These are phyloP conservation scores for Okamejei kenojei DNA, from an alignment of 2,797 vertebrate species.

Conservation along the genomic window DNA sequence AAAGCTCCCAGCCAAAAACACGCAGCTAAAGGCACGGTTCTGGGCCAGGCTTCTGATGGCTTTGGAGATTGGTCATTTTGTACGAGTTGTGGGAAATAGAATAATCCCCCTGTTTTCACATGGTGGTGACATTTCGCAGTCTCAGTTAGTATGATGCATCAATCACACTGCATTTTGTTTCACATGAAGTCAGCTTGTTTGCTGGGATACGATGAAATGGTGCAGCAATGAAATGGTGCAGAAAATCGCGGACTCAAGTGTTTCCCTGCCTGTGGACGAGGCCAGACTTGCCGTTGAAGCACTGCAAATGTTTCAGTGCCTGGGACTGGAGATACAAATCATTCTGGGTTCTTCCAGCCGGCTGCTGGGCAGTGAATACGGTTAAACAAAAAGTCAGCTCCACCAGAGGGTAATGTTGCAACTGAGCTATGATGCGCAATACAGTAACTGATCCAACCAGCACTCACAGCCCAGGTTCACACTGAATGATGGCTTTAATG, in stretches of 20 bases:
- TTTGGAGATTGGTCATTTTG: not conserved
- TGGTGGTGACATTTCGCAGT: not conserved
- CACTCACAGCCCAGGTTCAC: not conserved
- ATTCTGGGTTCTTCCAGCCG: not conserved
- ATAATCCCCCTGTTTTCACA: not conserved
- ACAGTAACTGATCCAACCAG: not conserved
- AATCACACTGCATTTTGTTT: not conserved
- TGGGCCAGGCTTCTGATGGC: not conserved
- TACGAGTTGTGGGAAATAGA: not conserved
- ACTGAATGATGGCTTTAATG: not conserved
- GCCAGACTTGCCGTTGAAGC: not conserved
- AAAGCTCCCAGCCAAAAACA: not conserved
- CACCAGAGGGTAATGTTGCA: not conserved
- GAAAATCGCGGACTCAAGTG: not conserved
- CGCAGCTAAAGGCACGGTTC: not conserved
- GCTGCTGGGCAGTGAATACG: not conserved
- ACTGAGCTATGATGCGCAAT: not conserved
- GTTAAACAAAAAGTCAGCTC: not conserved
- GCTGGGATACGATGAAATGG: not conserved
- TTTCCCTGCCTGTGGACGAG: not conserved
- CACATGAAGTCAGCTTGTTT: not conserved
- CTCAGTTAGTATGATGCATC: not conserved
- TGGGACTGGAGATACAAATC: not conserved
- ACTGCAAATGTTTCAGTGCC: not conserved
- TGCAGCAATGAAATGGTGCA: not conserved